A percentile compares a stretch with the other conserved stretches of the same genome.
Conservation (phyloP, 2,888 invertebrate genomes). For the Anodontia alba region DNA sequence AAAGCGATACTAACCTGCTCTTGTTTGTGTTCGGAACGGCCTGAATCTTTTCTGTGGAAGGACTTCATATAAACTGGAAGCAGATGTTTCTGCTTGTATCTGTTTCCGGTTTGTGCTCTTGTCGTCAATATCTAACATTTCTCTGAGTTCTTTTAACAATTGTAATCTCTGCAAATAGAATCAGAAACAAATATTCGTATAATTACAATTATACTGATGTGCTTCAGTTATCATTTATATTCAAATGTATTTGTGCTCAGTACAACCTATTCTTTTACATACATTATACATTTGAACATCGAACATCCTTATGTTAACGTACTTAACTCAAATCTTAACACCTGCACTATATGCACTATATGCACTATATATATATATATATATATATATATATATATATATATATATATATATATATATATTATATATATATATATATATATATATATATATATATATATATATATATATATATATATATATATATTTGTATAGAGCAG, state of each 20-base stretch:
- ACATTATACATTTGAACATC: not conserved
- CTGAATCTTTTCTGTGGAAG: constrained; percentile 57
- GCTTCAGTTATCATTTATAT: not conserved
- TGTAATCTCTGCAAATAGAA: constrained; percentile 55
- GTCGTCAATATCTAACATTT: constrained; percentile 46
- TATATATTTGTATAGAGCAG: too few species aligned
- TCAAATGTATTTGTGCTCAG: not conserved
- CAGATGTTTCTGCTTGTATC: constrained; percentile 14
- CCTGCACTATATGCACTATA: too few species aligned
- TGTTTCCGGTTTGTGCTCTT: constrained; percentile 31
- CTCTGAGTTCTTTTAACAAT: constrained; percentile 55
- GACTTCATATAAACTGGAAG: constrained; percentile 34
- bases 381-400: too few species aligned
- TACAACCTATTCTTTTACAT: not conserved
- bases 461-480: too few species aligned
- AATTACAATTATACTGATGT: not conserved
- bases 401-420: too few species aligned
- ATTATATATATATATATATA: too few species aligned
- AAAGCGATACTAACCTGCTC: too few species aligned
- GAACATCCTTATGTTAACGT: too few species aligned
- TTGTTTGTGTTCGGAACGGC: constrained; percentile 60
- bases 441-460: too few species aligned
- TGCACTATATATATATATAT: too few species aligned
- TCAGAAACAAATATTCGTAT: too few species aligned
- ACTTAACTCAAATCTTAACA: too few species aligned